These are phyloP conservation scores for Coecobrya sp. DNA, from an alignment of 2,888 invertebrate genomes.

Conservation along the genomic window DNA sequence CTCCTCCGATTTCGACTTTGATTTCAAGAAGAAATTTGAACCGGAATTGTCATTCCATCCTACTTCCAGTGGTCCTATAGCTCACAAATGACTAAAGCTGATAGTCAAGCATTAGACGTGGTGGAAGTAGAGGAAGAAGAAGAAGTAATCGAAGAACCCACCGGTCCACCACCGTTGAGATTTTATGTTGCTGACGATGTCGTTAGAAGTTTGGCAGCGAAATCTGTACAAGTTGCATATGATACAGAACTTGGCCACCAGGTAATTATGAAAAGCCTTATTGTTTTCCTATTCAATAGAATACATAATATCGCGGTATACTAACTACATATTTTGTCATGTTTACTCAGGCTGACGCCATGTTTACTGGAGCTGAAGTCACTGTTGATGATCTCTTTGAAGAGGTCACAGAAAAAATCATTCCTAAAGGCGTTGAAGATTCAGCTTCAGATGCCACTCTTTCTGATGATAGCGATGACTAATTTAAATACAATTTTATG, in stretches of 20 bases:
- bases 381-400: constrained; percentile 72
- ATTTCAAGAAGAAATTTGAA: not conserved
- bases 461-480: constrained; percentile 71
- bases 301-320: too few species aligned
- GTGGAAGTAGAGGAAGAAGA: constrained; percentile 3
- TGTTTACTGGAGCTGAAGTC: constrained; percentile 53
- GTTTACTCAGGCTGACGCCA: constrained; percentile 47
- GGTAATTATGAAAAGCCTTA: too few species aligned
- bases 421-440: constrained; percentile 62
- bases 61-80: not conserved
- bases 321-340: too few species aligned
- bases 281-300: too few species aligned
- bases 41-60: not conserved
- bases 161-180: not conserved
- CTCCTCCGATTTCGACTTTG: constrained; percentile 37
- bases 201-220: constrained; percentile 71
- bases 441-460: constrained; percentile 73
- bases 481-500: not conserved
- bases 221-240: constrained; percentile 74
- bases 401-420: constrained; percentile 56
- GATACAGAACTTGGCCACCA: constrained; percentile 75
- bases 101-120: too few species aligned
- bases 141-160: constrained; percentile 53
- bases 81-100: too few species aligned
- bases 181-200: constrained; percentile 66